phyloP scores from a whole-genome alignment of 2,888 invertebrate species.

The Cosmopolites sordidus region DNA sequence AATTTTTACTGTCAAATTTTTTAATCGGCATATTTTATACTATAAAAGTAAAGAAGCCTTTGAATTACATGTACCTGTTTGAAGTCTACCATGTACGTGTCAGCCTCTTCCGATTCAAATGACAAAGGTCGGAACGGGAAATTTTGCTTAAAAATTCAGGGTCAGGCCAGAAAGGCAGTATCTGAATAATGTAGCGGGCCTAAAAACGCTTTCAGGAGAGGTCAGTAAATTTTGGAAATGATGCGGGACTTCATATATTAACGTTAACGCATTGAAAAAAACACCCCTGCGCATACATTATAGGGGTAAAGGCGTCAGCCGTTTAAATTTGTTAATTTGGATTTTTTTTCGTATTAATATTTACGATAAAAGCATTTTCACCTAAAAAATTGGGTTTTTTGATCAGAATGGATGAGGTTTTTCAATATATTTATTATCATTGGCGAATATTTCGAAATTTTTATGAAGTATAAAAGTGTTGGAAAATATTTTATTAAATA shows the following conservation, averaged over 20 bases:
- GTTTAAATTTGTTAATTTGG: constrained; percentile 13
- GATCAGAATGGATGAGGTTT: too few relatives aligned
- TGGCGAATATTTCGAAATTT: too few relatives aligned
- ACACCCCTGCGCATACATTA: constrained; percentile 10
- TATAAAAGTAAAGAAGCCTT: too few relatives aligned
- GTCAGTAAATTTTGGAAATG: constrained; percentile 20
- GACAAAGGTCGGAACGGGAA: background rate
- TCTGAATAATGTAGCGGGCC: constrained; percentile 20
- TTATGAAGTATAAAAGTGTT: too few relatives aligned
- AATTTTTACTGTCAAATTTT: too few relatives aligned
- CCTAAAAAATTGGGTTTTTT: constrained; percentile 3
- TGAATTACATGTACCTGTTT: too few relatives aligned
- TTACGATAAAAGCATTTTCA: constrained; percentile 5
- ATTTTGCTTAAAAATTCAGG: background rate
- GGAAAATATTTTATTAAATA: too few relatives aligned
- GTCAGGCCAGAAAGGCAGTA: constrained; percentile 2
- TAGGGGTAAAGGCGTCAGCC: constrained; percentile 5
- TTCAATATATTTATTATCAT: too few relatives aligned
- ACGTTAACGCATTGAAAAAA: constrained; percentile 7
- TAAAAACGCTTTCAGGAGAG: constrained; percentile 20
- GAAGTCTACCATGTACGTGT: too few relatives aligned
- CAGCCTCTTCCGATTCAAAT: too few relatives aligned
- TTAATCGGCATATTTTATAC: too few relatives aligned
- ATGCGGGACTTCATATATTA: constrained; percentile 17
- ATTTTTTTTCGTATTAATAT: constrained; percentile 12